Evolutionary conservation across 1,140 invertebrate species (phyloP), one percentile per base, ranked within the genome.

Genomic region (Potamilus streckersoni): DNA sequence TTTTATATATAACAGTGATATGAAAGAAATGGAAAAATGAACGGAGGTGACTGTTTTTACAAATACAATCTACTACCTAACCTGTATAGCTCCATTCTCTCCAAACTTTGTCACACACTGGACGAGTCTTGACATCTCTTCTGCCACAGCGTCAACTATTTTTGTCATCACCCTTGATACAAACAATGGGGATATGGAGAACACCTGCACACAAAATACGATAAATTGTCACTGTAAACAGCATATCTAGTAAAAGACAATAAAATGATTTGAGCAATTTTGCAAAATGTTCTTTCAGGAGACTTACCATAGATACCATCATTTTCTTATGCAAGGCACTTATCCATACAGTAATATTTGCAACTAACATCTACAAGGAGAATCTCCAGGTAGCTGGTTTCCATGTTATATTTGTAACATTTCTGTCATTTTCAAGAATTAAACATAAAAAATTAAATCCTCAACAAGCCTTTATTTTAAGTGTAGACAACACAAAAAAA

Each of bases 131-230:
- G 94, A 94, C 68, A 98, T 90, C 91, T 98, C 97, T 91, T 98
- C 96, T 72, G 95, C 94, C 76, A 98, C 94, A 3, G 94, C 96
- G 90, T 97, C 94, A 20, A 97, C 94, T 73, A 98, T 95, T 84
- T 95, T 94, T 23, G 93, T 93, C 82, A 98, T 91, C 49, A 98
- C 94, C 55, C 92, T 92, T 13, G 93, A 90, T 49, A 96, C 91
- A 82, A 97, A 91, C 57, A 92, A 92, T 38, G 95, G 95, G 55
- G 95, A 95, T 15, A 97, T 94, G 63, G 93, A 92, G 84, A 94
- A 94, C 58, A 95, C 94, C 94, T 95, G 78, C 17, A 83, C 11
- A 49, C 38, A 49, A 49, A 49, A 49, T 49, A 49, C 38, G 6
- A 49, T 49, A 49, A 49, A 49, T 0, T 49, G 5, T 49, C 38